A percentile compares a stretch with the other conserved stretches of the same genome.
Conservation (phyloP, 2,888 invertebrate genomes). For the Pseudolycoriella hygida region DNA sequence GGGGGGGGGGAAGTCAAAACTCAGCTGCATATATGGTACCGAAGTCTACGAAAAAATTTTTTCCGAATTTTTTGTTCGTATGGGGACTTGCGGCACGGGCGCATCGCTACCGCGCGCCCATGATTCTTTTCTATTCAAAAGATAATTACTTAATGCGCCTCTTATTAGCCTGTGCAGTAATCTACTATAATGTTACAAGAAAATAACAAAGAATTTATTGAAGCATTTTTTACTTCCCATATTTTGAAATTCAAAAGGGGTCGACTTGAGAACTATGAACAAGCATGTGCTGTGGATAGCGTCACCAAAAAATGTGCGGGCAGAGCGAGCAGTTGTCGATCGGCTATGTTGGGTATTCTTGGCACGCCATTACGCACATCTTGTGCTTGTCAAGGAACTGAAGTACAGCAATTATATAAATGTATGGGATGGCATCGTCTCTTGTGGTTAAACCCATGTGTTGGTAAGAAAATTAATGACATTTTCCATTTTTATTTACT, state of each 20-base stretch:
- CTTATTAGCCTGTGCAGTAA: too few relatives aligned
- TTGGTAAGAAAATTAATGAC: constrained; percentile 47
- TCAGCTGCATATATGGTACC: too few relatives aligned
- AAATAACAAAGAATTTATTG: too few relatives aligned
- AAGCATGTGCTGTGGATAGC: constrained; percentile 80
- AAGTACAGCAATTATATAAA: constrained; percentile 68
- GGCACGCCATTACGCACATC: constrained; percentile 78
- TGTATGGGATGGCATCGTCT: constrained; percentile 82
- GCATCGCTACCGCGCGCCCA: too few relatives aligned
- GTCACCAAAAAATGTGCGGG: constrained; percentile 81
- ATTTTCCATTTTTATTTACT: background rate
- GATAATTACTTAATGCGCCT: too few relatives aligned
- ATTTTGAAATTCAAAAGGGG: constrained; percentile 35
- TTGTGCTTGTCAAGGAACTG: constrained; percentile 76
- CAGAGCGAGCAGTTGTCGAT: constrained; percentile 64
- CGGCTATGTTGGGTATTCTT: constrained; percentile 71
- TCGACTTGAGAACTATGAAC: constrained; percentile 73
- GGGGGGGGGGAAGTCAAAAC: too few relatives aligned
- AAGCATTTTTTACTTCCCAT: too few relatives aligned
- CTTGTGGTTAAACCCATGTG: constrained; percentile 83
- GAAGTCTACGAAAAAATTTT: too few relatives aligned
- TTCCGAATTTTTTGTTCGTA: too few relatives aligned
- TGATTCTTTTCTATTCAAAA: too few relatives aligned
- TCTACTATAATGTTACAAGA: too few relatives aligned
- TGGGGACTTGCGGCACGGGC: too few relatives aligned